Base-by-base conservation (phyloP, 2,797 vertebrate genomes). In the Galagoides demidoff region DNA sequence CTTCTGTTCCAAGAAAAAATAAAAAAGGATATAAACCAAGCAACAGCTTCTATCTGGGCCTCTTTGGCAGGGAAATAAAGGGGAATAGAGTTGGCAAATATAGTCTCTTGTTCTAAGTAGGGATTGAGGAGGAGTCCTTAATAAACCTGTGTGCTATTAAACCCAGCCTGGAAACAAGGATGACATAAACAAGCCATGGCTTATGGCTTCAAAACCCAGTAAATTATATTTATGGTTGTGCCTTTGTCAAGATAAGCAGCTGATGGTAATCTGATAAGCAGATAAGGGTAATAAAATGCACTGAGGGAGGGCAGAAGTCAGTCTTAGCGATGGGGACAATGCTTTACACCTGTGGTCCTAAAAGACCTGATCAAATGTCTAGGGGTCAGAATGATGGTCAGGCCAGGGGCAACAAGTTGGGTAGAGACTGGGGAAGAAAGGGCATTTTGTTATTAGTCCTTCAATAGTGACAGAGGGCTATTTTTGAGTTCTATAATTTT, bases 181-280 rank as follows among this genome's bases (percentile, higher is more conserved):
- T 82, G 77, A 90, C 85, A 82, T 74, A 93, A 94, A 94, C 64
- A 96, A 96, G 85, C 63, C 68, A 31, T 59, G 93, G 84, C 84
- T 97, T 92, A 63, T 17, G 57, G 77, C 90, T 96, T 97, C 76
- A 92, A 77, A 95, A 81, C 76, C 71, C 64, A 95, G 81, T 97
- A 92, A 97, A 96, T 95, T 96, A 92, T 92, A 86, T 94, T 97
- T 97, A 97, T 96, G 94, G 57, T 31, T 92, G 92, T 92, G 57
- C 90, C 94, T 95, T 97, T 97, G 94, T 97, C 96, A 96, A 93
- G 92, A 95, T 90, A 94, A 96, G 92, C 77, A 92, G 94, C 90
- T 94, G 96, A 97, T 90, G 93, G 92, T 59, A 93, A 97, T 96
- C 89, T 86, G 94, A 97, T 95, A 95, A 95, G 92, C 84, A 97